Evolutionary conservation across 2,113 vertebrate genomes (phyloP), one percentile per base, ranked within the genome.

Genomic region (Maccullochella peelii): DNA sequence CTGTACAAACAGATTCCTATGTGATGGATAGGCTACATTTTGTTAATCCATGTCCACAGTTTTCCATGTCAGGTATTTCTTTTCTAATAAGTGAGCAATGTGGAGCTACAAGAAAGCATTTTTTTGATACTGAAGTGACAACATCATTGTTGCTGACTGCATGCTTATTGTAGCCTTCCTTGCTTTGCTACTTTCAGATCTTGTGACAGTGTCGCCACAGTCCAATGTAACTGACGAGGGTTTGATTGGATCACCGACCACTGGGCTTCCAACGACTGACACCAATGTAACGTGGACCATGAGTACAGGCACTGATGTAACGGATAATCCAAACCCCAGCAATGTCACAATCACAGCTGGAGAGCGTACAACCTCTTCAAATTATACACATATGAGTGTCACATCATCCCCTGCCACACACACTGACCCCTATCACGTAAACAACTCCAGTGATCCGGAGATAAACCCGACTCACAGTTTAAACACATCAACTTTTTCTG

Each of bases 131-230:
- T 61, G n/a, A 38, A 23, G 25, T 7, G 20, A 14, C 44, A 58
- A 59, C 38, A 70, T 47, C 5, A 21, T 18, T 16, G 9, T 61
- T 61, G 5, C 44, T 23, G 25, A 70, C 33, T 14, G 40, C 50
- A 61, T 74, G 2, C 50, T 50, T 47, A 61, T 1, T 40, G 12
- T 44, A 14, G 2, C 21, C 1, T 16, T n/a, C 1, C 6, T 15
- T 73, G 44, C 23, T 74, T 52, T 66, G 2, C 44, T 50, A 5
- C 42, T 77, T 83, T 52, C 79, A 91, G 90, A 72, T 84, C 8
- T 54, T 25, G n/a, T 23, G 16, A 74, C 84, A 21, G 23, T 14
- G 21, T 33, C 83, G 15, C 20, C 73, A 3, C 57, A 50, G 11
- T n/a, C n/a, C 1, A 20, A 47, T 67, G 10, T 9, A 47, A 77